Evolutionary conservation across 2,113 vertebrate species (phyloP).

Genomic region (Orientallactaga bullata): DNA sequence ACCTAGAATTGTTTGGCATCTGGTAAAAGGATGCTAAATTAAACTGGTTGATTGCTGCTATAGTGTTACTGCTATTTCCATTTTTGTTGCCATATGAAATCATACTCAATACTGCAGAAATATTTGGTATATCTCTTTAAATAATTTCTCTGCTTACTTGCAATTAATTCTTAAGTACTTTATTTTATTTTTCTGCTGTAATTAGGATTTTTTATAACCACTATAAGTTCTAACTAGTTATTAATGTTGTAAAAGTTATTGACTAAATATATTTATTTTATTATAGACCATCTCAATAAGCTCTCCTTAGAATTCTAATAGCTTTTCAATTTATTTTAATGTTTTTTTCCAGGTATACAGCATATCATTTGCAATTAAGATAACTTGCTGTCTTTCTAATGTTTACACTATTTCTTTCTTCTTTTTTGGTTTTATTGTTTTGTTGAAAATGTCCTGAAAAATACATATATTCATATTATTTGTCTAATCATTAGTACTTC

Average conservation of each 20-base stretch:
- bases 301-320: slow-evolving; percentile 34
- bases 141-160: not conserved
- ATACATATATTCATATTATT: slow-evolving; percentile 11
- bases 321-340: slow-evolving; percentile 36
- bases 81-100: not conserved
- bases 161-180: slow-evolving; percentile 5
- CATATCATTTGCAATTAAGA: slow-evolving; percentile 45
- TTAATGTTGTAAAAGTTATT: slow-evolving; percentile 44
- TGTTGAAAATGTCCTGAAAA: slow-evolving; percentile 37
- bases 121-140: slow-evolving; percentile 26
- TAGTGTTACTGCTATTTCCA: not conserved
- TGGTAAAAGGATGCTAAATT: not conserved
- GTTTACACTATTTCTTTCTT: not conserved
- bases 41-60: not conserved
- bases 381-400: slow-evolving; percentile 34
- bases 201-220: slow-evolving; percentile 46
- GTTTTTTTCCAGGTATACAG: slow-evolving; percentile 1
- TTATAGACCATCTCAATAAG: slow-evolving; percentile 27
- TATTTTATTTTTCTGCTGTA: slow-evolving; percentile 32
- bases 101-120: not conserved
- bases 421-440: slow-evolving; percentile 20
- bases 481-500: not conserved
- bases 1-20: not conserved
- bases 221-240: slow-evolving; percentile 21
- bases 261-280: slow-evolving; percentile 57